A percentile compares a stretch with the other conserved stretches of the same genome.
phyloP scores from a whole-genome alignment of 2,888 invertebrate species.

The Platynereis dumerilii region DNA sequence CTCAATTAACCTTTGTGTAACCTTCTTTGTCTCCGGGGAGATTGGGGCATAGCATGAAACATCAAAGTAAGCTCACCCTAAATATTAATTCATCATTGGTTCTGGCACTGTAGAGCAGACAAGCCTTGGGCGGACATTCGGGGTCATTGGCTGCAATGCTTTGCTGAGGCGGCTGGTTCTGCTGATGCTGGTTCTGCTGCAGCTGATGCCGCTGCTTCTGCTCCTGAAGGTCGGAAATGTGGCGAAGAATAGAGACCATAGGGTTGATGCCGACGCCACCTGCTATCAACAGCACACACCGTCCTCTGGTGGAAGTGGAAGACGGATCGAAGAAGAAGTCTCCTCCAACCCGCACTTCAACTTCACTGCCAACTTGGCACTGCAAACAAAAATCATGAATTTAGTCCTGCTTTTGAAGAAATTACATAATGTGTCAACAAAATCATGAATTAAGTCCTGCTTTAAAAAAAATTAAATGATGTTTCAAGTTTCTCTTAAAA shows the following conservation, averaged over 20 bases:
- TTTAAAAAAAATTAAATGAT: too few relatives aligned
- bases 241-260: conserved; percentile 60
- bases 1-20: too few relatives aligned
- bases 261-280: conserved; percentile 67
- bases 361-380: conserved; percentile 58
- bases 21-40: too few relatives aligned
- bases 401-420: not conserved
- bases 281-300: conserved; percentile 61
- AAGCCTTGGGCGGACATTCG: conserved; percentile 37
- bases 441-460: not conserved
- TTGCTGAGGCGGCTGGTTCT: not conserved
- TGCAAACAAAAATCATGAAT: conserved; percentile 35
- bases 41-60: too few relatives aligned
- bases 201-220: not conserved
- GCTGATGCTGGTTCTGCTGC: conserved; percentile 39
- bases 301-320: conserved; percentile 26
- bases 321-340: conserved; percentile 61
- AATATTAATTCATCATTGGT: conserved; percentile 61
- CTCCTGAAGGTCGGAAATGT: conserved; percentile 48
- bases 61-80: conserved; percentile 46
- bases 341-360: conserved; percentile 62
- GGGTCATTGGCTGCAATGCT: conserved; percentile 7
- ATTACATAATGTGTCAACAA: not conserved
- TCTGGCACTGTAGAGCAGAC: conserved; percentile 61
- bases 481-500: too few relatives aligned